Evolutionary conservation across 2,113 vertebrate species (phyloP), one percentile per base, ranked within the genome.

Genomic region (Phyllopteryx taeniolatus): DNA sequence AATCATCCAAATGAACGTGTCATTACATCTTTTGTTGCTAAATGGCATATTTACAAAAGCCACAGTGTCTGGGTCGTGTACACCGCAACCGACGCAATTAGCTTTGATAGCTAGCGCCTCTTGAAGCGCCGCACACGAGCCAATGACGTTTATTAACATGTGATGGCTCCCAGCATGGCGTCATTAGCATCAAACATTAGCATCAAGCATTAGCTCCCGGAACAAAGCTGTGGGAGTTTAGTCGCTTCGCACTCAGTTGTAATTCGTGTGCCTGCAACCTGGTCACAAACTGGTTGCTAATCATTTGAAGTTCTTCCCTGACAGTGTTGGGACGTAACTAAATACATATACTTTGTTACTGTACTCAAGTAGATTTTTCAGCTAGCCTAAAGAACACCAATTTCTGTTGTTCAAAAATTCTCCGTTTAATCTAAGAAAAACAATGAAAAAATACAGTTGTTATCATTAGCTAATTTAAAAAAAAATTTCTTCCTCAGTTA

Each of bases 41-140:
- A 90, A 88, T 80, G 81, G 69, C 85, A 85, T 91, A 90, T 91
- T 90, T 90, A 84, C 85, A 84, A 86, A 91, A 84, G 75, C 74
- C 70, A 78, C 73, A 77, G 69, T 68, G 68, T 71, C 33, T 65
- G 69, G 83, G 79, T 90, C 86, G 78, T 57, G 68, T 85, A 84
- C 75, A 77, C 75, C 72, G 71, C 80, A 79, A 65, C 87, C 86
- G 75, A 89, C 84, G 83, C 81, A 86, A 85, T 91, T 90, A 89
- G 79, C 83, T 80, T 73, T 85, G 84, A 87, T 17, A 51, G 17
- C 49, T 87, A 76, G 82, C 89, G 76, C 86, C 77, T 88, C 66
- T 73, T 46, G 76, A 81, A 82, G 77, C 86, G 72, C 75, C 84
- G 78, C 78, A 77, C 43, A 84, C 86, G 87, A 88, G 79, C 81